Evolutionary conservation across 1,140 invertebrate species (phyloP).

Genomic region (Ostrea denselamellosa): DNA sequence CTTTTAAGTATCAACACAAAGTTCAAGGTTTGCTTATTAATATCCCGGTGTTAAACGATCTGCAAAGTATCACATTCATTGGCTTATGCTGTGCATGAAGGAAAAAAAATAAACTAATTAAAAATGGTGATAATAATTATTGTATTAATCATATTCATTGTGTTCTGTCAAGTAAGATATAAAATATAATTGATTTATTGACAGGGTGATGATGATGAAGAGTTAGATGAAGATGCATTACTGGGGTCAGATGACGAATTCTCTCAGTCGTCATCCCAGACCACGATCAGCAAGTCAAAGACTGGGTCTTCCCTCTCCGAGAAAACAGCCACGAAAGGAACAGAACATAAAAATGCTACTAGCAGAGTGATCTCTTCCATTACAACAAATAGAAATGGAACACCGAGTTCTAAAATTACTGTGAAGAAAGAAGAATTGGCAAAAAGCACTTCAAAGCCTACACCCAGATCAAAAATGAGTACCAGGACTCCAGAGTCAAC

Average conservation of each 20-base stretch:
- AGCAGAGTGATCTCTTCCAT: background rate
- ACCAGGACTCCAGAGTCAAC: background rate
- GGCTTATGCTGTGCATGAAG: no score
- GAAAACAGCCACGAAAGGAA: background rate
- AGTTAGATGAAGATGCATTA: constrained; percentile 16
- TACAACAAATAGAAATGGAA: background rate
- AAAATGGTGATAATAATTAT: no score
- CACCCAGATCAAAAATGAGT: no score
- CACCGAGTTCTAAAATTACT: background rate
- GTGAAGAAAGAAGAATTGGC: background rate
- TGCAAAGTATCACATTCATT: no score
- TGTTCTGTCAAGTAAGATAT: no score
- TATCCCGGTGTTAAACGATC: background rate
- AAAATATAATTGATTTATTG: background rate
- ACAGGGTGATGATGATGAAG: constrained; percentile 31
- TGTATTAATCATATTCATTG: no score
- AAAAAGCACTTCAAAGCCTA: background rate
- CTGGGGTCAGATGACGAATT: background rate
- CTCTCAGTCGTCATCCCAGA: no score
- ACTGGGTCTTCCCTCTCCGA: background rate
- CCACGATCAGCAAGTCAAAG: no score
- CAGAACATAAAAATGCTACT: background rate
- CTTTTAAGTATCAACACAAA: constrained; percentile 15
- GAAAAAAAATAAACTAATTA: no score
- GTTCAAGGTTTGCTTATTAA: background rate